Evolutionary conservation across 2,113 vertebrate genomes (phyloP).

Genomic region (Ondatra zibethicus): DNA sequence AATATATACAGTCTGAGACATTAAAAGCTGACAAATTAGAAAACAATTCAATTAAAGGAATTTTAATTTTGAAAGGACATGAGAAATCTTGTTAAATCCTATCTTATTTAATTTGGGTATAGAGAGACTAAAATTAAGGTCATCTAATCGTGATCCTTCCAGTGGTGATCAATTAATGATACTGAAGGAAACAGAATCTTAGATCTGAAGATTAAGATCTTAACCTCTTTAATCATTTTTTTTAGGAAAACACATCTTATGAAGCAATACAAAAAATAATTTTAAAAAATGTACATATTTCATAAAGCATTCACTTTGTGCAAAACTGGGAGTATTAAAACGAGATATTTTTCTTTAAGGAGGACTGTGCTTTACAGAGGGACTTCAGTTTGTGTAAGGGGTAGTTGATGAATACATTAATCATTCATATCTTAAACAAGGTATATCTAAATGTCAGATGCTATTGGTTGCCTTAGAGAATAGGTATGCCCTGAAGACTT

Average conservation of each 20-base stretch:
- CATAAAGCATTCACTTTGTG: neutral
- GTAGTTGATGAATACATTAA: no score
- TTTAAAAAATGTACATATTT: neutral
- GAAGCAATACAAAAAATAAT: neutral
- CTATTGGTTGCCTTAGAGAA: neutral
- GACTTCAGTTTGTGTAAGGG: neutral
- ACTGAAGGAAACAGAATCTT: neutral
- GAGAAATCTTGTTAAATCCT: neutral
- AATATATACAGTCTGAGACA: neutral
- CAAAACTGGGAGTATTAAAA: neutral
- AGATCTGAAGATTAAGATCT: neutral
- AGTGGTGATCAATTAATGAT: neutral
- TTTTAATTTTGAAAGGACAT: conserved; percentile 44
- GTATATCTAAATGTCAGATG: neutral
- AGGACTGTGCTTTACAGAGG: neutral
- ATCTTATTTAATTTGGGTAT: neutral
- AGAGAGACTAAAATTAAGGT: neutral
- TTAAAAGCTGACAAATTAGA: neutral
- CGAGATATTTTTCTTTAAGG: neutral
- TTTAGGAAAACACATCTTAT: neutral
- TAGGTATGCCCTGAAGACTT: neutral
- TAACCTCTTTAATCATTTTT: neutral
- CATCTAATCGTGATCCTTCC: neutral
- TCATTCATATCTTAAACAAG: neutral
- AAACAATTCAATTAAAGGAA: neutral